Conservation (phyloP, 1,140 invertebrate species). For the Macrobrachium rosenbergii region DNA sequence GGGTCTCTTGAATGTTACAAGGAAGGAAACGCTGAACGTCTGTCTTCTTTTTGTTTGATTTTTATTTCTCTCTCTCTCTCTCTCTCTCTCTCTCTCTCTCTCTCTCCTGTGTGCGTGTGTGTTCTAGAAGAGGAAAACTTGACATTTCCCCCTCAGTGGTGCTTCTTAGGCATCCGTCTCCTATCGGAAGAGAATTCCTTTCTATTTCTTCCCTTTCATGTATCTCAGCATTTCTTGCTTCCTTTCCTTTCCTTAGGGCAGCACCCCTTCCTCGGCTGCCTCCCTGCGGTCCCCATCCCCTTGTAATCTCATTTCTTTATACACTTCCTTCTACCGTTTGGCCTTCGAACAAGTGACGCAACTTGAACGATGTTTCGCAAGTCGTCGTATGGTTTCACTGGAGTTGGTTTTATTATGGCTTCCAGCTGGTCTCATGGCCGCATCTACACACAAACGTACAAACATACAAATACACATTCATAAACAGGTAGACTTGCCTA, state of each 20-base stretch:
- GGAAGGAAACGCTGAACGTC: too few species aligned
- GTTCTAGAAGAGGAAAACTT: too few species aligned
- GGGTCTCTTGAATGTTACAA: too few species aligned
- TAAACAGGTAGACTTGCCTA: constrained; percentile 36
- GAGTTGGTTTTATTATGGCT: constrained; percentile 13
- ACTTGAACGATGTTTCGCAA: too few species aligned
- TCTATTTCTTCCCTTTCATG: neutral
- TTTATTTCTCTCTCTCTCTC: too few species aligned
- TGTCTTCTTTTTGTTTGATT: too few species aligned
- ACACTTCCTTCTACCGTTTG: neutral
- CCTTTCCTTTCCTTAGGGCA: neutral
- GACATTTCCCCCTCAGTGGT: neutral
- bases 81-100: too few species aligned
- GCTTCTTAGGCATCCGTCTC: neutral
- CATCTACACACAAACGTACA: constrained; percentile 33
- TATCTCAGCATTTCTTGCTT: neutral
- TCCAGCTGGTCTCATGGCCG: neutral
- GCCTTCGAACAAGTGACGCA: neutral
- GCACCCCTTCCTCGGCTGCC: neutral
- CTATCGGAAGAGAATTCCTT: neutral
- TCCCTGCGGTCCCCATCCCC: neutral
- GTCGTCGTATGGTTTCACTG: too few species aligned
- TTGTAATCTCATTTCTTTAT: neutral
- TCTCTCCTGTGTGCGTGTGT: too few species aligned
- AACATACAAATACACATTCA: constrained; percentile 46